Evolutionary conservation across 2,797 vertebrate genomes (phyloP).

Genomic region (Threskiornis aethiopicus): DNA sequence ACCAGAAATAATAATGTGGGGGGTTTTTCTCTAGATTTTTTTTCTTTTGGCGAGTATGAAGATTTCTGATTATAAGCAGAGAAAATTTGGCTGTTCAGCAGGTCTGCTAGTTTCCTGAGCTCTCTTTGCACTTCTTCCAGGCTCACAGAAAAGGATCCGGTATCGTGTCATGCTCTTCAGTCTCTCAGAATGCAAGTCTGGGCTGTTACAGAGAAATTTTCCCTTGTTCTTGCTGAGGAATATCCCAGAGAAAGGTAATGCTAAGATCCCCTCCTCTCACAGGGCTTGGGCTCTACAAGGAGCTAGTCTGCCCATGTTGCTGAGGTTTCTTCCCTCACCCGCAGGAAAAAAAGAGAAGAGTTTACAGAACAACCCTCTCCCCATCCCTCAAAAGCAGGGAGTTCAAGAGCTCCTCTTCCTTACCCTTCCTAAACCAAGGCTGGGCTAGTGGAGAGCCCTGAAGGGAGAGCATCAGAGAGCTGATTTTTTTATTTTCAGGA

Average conservation of each 20-base stretch:
- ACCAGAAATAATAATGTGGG: neutral
- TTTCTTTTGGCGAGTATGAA: neutral
- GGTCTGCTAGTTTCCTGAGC: neutral
- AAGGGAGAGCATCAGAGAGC: fast-evolving
- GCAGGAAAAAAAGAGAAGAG: neutral
- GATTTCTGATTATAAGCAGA: neutral
- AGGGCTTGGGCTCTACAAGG: neutral
- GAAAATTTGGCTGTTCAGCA: neutral
- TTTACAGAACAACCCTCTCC: neutral
- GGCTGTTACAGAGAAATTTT: neutral
- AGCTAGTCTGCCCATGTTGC: neutral
- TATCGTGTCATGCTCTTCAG: neutral
- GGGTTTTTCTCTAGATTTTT: neutral
- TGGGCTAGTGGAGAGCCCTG: neutral
- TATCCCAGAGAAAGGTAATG: neutral
- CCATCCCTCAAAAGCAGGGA: neutral
- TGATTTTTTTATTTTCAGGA: neutral
- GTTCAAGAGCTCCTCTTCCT: neutral
- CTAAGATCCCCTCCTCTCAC: neutral
- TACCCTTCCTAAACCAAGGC: neutral
- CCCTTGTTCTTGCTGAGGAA: neutral
- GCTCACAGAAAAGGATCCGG: neutral
- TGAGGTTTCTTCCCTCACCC: neutral
- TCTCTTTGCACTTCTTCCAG: neutral
- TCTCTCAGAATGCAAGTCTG: neutral